Conservation (phyloP, 1,140 invertebrate genomes). For the Leptopilina boulardi region DNA sequence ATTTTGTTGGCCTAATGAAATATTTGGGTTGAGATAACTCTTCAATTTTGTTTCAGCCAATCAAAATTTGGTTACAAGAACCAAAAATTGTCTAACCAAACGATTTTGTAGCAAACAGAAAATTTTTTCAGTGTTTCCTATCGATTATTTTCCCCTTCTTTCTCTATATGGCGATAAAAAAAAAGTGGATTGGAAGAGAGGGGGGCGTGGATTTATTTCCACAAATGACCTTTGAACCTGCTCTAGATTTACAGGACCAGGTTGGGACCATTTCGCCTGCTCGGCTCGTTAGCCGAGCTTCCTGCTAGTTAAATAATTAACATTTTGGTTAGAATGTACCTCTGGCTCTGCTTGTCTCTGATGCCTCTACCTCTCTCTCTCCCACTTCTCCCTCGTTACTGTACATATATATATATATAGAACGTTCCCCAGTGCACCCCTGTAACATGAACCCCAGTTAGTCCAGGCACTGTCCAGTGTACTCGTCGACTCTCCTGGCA, state of each 20-base stretch:
- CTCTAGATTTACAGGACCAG: background rate
- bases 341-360: slow-evolving; percentile 45
- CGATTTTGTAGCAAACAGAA: too few relatives aligned
- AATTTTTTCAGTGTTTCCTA: too few relatives aligned
- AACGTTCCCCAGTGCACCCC: slow-evolving; percentile 61
- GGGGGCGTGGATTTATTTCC: background rate
- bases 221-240: background rate
- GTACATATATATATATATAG: slow-evolving; percentile 58
- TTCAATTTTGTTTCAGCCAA: too few relatives aligned
- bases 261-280: slow-evolving; percentile 55
- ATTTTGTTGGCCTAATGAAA: too few relatives aligned
- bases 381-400: slow-evolving; percentile 30
- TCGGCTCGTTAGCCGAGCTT: slow-evolving; percentile 66
- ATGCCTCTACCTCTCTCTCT: slow-evolving; percentile 43
- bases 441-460: slow-evolving; percentile 71
- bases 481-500: slow-evolving; percentile 49
- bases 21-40: too few relatives aligned
- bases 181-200: background rate
- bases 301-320: slow-evolving; percentile 73
- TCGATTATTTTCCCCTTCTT: background rate
- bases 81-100: too few relatives aligned
- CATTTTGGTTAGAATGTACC: slow-evolving; percentile 69
- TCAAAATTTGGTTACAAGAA: too few relatives aligned
- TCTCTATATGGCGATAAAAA: background rate
- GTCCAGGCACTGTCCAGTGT: slow-evolving; percentile 68